Conservation (phyloP, 2,113 vertebrate genomes). For the Ochotona princeps region DNA sequence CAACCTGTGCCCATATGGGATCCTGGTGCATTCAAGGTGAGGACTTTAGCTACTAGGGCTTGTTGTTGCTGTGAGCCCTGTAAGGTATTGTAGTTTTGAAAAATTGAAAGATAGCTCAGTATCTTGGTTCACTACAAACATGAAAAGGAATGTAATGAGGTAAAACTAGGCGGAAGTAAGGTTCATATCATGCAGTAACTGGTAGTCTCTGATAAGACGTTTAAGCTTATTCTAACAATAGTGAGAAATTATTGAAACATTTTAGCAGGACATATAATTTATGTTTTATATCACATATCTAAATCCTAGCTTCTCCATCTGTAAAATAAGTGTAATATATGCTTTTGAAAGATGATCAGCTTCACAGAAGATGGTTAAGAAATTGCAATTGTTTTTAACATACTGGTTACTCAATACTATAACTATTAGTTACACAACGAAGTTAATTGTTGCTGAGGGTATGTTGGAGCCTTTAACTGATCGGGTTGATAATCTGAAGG, state of each 20-base stretch:
- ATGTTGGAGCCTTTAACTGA: no score
- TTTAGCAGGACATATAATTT: not conserved
- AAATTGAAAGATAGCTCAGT: not conserved
- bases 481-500: no score
- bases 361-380: no score
- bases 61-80: not conserved
- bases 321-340: not conserved
- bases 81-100: not conserved
- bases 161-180: not conserved
- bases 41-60: no score
- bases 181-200: not conserved
- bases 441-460: no score
- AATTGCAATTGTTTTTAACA: no score
- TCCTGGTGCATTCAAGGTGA: no score
- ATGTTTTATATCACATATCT: not conserved
- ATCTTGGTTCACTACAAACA: not conserved
- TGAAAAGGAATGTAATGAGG: no score
- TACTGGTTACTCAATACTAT: no score
- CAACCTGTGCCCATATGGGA: no score
- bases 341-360: not conserved
- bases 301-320: not conserved
- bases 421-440: no score
- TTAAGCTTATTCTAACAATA: constrained; percentile 28
- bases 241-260: not conserved
- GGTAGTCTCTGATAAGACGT: not conserved